Evolutionary conservation across 2,113 vertebrate genomes (phyloP).

Genomic region (Lagopus leucura): DNA sequence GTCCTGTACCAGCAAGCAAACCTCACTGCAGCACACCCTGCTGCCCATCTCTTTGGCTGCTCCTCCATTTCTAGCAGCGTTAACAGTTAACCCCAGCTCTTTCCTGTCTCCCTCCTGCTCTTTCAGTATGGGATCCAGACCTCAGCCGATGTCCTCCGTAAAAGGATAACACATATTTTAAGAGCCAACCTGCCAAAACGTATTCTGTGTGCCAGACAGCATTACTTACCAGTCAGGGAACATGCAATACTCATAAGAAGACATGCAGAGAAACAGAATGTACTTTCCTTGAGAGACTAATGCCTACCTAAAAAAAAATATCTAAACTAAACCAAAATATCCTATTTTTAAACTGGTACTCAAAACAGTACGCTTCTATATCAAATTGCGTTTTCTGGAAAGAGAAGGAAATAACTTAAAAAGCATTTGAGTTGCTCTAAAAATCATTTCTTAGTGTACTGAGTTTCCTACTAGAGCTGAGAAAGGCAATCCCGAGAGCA

Average conservation of each 20-base stretch:
- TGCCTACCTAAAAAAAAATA: not conserved
- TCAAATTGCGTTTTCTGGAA: not conserved
- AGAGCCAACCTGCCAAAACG: conserved; percentile 16
- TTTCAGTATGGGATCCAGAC: not conserved
- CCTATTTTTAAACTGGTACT: not conserved
- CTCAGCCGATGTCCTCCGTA: not conserved
- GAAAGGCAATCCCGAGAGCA: not conserved
- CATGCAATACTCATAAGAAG: not conserved
- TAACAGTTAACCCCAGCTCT: not conserved
- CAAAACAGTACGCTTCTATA: not conserved
- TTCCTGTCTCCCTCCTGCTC: not conserved
- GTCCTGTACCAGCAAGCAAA: fast-evolving
- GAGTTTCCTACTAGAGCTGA: not conserved
- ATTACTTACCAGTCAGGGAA: not conserved
- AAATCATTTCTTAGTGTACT: not conserved
- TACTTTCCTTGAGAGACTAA: not conserved
- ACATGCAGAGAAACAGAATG: conserved; percentile 5
- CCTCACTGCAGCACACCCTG: fast-evolving
- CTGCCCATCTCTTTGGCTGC: not conserved
- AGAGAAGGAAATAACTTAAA: not conserved
- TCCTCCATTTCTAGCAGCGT: not conserved
- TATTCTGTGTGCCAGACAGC: not conserved
- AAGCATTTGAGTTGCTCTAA: not conserved
- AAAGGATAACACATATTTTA: conserved; percentile 1
- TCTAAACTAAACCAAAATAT: not conserved